phyloP scores from a whole-genome alignment of 2,797 vertebrate genomes.

The Potorous gilbertii region DNA sequence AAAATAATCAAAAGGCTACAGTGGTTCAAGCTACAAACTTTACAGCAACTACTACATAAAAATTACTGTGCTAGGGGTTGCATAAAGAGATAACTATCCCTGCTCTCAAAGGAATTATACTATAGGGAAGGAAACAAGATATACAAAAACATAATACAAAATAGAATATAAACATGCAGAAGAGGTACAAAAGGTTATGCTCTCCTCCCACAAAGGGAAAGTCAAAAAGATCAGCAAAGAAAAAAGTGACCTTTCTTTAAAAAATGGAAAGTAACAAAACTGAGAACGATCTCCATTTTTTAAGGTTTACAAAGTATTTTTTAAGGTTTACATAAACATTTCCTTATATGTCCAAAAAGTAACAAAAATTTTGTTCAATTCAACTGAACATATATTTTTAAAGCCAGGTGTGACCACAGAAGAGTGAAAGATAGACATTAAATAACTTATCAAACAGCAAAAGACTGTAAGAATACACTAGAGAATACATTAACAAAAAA shows the following conservation, averaged over 20 bases:
- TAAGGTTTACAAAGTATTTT: background rate
- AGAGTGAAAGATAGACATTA: background rate
- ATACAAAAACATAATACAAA: background rate
- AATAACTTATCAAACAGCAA: background rate
- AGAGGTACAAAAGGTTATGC: background rate
- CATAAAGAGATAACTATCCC: background rate
- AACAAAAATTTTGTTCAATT: background rate
- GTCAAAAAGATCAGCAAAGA: constrained; percentile 23
- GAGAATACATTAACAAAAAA: too few relatives aligned
- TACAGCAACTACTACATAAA: background rate
- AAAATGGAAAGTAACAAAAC: background rate
- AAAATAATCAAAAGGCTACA: background rate
- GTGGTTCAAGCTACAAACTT: background rate
- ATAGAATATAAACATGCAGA: constrained; percentile 11
- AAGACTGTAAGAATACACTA: background rate
- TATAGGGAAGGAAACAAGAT: background rate
- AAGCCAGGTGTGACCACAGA: background rate
- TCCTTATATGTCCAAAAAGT: background rate
- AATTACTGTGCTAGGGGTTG: background rate
- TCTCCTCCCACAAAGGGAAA: background rate
- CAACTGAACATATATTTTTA: background rate
- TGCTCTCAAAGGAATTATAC: background rate
- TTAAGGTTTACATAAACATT: background rate
- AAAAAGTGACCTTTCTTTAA: background rate
- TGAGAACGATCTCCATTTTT: background rate